Conservation (phyloP, 1,140 invertebrate genomes). For the Trachymyrmex cornetzi region DNA sequence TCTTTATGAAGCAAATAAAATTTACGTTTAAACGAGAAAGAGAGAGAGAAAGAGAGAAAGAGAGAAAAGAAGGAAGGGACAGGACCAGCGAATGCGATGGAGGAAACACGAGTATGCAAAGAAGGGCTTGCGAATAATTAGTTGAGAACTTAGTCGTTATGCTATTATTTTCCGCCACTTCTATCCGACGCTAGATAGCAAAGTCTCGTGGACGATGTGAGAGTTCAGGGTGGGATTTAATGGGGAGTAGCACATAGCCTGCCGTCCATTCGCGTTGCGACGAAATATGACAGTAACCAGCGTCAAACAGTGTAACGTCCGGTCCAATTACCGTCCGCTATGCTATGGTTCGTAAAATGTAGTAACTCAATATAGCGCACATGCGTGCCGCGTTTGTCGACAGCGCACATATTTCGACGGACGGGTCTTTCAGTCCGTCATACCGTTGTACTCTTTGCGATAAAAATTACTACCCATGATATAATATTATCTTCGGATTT, state of each 20-base stretch:
- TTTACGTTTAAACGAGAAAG: too few species aligned
- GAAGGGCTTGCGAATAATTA: constrained; percentile 52
- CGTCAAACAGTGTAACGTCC: constrained; percentile 72
- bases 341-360: constrained; percentile 41
- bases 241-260: constrained; percentile 43
- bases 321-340: constrained; percentile 59
- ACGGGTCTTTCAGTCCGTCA: not conserved
- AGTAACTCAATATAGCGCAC: constrained; percentile 55
- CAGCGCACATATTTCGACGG: constrained; percentile 30
- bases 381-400: constrained; percentile 43
- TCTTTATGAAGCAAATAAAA: too few species aligned
- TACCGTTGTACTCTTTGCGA: not conserved
- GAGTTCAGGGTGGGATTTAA: constrained; percentile 66
- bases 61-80: too few species aligned
- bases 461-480: not conserved
- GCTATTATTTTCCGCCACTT: constrained; percentile 67
- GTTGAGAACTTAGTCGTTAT: constrained; percentile 17
- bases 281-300: constrained; percentile 73
- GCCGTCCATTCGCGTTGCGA: constrained; percentile 53
- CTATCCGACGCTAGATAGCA: constrained; percentile 52
- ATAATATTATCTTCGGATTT: not conserved
- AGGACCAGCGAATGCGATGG: not conserved
- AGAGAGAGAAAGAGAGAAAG: too few species aligned
- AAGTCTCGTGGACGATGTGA: not conserved
- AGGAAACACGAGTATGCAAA: not conserved